Evolutionary conservation across 2,888 invertebrate species (phyloP).

Genomic region (Tiliacea aurago): DNA sequence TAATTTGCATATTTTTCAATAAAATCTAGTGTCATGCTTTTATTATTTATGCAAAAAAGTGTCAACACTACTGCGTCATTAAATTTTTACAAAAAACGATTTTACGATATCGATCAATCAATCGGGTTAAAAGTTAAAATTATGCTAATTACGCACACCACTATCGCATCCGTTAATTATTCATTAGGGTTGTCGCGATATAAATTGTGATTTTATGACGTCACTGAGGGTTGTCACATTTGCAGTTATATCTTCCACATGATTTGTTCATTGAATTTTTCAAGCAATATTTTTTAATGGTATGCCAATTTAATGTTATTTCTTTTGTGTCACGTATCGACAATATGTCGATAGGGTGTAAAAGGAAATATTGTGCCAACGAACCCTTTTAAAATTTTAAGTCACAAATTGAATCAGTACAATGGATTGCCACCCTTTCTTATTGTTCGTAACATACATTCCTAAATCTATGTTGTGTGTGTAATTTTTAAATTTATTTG

Average conservation of each 20-base stretch:
- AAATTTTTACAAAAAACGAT: constrained; percentile 75
- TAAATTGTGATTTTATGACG: constrained; percentile 83
- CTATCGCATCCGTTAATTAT: constrained; percentile 78
- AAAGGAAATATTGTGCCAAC: constrained; percentile 79
- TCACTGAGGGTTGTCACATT: constrained; percentile 78
- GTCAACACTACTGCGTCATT: constrained; percentile 79
- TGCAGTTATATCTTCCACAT: constrained; percentile 84
- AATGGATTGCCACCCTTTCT: constrained; percentile 78
- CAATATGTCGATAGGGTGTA: constrained; percentile 88
- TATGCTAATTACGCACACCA: constrained; percentile 80
- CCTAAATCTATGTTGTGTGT: constrained; percentile 76
- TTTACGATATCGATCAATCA: constrained; percentile 89
- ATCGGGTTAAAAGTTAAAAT: constrained; percentile 71
- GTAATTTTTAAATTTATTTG: constrained; percentile 80
- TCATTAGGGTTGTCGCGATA: constrained; percentile 78
- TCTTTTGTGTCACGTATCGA: constrained; percentile 84
- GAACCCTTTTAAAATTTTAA: constrained; percentile 88
- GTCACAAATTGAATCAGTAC: constrained; percentile 88
- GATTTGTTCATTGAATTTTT: constrained; percentile 83
- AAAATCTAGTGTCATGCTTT: constrained; percentile 85
- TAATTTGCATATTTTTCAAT: constrained; percentile 87
- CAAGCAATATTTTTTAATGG: constrained; percentile 89
- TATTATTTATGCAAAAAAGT: constrained; percentile 74
- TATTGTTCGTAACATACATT: constrained; percentile 71
- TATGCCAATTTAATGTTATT: constrained; percentile 89